Evolutionary conservation across 2,797 vertebrate genomes (phyloP), one percentile per base, ranked within the genome.

Genomic region (Rhynchotus rufescens): DNA sequence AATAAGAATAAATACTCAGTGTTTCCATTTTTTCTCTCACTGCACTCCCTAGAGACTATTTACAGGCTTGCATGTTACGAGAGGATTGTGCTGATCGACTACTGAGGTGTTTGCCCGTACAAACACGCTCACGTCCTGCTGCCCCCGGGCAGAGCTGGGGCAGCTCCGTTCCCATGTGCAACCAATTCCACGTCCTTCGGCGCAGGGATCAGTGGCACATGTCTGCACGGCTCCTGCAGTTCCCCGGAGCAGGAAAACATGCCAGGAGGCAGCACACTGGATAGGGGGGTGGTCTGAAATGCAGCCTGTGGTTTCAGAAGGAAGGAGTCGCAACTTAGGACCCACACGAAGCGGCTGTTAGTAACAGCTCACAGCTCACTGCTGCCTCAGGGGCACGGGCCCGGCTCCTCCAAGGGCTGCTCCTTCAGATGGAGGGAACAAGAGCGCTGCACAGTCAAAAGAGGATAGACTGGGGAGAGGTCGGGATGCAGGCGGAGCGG

Each of bases 201-300:
- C 80, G 13, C 12, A 54, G 67, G 79, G 52, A 14, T 15, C 23
- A 6, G 8, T 7, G 22, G 51, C 79, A 34, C 21, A 8, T 51
- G 67, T 80, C 47, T 66, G 30, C 56, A 54, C 75, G 88, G 86
- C 54, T 81, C 90, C 92, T 66, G 65, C 71, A 42, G 76, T 15
- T 93, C 92, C 76, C 52, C 36, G 44, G 16, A 49, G 10, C 5
- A 28, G 2, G 47, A 60, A 93, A 36, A 34, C 15, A 78, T 62
- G 26, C 11, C 60, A 69, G 57, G n/a, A 75, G 13, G 7, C 25
- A 60, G 10, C 20, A 42, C 5, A 5, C 47, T 1, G 10, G 57
- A 80, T 69, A 54, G 13, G 19, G 4, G 47, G n/a, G 34, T 66
- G 47, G n/a, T 65, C 15, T 1, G 0, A 59, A 49, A 6, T 4